Percentiles rank a stretch among this genome's conserved stretches.
Conservation (phyloP, 2,797 vertebrate genomes). For the Squalus acanthias region DNA sequence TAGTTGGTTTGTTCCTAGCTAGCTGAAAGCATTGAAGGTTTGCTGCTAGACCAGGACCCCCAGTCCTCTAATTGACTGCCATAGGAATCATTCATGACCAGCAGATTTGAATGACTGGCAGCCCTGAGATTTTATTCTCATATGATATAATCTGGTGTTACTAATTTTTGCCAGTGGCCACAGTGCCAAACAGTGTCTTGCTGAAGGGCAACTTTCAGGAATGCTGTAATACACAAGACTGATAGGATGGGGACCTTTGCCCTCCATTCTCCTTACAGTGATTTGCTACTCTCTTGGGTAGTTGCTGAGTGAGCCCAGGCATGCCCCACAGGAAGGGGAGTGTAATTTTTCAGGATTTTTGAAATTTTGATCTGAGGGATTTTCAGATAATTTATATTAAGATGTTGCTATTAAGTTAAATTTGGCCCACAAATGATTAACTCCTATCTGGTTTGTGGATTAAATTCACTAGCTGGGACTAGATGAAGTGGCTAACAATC, state of each 20-base stretch:
- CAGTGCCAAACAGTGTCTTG: background rate
- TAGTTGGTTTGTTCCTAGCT: background rate
- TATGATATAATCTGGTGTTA: background rate
- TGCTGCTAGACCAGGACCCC: background rate
- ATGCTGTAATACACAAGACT: background rate
- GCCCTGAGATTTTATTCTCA: background rate
- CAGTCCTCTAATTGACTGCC: background rate
- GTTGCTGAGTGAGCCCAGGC: too few species aligned
- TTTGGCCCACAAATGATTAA: too few species aligned
- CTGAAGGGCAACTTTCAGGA: background rate
- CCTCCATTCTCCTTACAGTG: too few species aligned
- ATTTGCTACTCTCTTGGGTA: too few species aligned
- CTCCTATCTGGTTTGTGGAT: too few species aligned
- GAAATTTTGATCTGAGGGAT: too few species aligned
- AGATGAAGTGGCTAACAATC: too few species aligned
- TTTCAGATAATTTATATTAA: too few species aligned
- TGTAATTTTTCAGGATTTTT: too few species aligned
- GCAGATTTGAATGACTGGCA: background rate
- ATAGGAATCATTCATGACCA: background rate
- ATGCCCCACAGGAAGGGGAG: too few species aligned
- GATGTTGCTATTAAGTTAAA: too few species aligned
- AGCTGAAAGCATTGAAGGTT: background rate
- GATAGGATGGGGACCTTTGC: background rate
- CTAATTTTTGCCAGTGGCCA: background rate
- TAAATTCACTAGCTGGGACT: too few species aligned